Percentiles rank a stretch among this genome's conserved stretches.
These are phyloP conservation scores for Magallana ariakensis DNA, from an alignment of 1,140 invertebrate genomes.

Conservation along the genomic window DNA sequence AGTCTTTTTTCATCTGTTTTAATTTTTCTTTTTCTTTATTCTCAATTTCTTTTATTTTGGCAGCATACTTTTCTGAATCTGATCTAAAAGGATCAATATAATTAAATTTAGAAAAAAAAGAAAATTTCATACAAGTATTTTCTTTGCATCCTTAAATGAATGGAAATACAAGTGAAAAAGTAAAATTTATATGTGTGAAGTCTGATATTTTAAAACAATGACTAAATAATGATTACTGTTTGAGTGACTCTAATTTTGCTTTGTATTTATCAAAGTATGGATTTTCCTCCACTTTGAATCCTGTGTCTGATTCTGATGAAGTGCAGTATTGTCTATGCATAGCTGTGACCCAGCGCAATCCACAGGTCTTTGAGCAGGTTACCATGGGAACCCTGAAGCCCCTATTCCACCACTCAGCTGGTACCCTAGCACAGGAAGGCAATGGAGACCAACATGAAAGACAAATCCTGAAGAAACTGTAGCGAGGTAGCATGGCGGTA, in stretches of 20 bases:
- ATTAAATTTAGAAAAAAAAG: no score
- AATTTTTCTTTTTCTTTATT: conserved; percentile 23
- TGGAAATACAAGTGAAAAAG: no score
- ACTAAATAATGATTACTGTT: conserved; percentile 33
- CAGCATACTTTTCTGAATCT: conserved; percentile 23
- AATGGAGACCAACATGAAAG: conserved; percentile 43
- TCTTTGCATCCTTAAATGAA: no score
- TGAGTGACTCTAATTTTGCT: conserved; percentile 53
- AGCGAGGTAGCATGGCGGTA: conserved; percentile 34
- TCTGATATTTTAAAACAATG: no score
- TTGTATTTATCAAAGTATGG: conserved; percentile 60
- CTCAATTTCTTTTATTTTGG: conserved; percentile 33
- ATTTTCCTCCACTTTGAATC: conserved; percentile 51
- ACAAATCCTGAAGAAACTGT: conserved; percentile 41
- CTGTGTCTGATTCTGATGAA: background rate
- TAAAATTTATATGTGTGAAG: no score
- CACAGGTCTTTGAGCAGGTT: conserved; percentile 36
- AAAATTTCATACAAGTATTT: no score
- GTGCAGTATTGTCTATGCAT: conserved; percentile 28
- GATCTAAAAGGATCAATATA: background rate
- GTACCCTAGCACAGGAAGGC: background rate
- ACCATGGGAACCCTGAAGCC: conserved; percentile 12
- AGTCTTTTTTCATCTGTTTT: conserved; percentile 40
- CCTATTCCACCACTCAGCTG: conserved; percentile 20
- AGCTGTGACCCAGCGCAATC: conserved; percentile 34